Conservation (phyloP, 2,113 vertebrate species). For the Etia nguti region DNA sequence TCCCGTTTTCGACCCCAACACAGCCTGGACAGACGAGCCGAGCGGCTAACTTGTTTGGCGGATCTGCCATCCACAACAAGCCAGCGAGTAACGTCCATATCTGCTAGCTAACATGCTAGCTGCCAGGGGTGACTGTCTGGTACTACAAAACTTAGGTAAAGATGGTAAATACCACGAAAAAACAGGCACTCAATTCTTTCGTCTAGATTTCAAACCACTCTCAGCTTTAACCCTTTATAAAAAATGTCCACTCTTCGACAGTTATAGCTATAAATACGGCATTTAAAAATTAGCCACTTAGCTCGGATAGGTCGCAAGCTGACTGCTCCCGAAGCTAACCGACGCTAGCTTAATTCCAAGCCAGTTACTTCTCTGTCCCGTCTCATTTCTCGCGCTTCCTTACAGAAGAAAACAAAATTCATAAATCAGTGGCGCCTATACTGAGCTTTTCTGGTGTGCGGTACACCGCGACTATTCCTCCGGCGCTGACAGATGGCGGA, state of each 20-base stretch:
- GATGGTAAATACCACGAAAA: constrained; percentile 2
- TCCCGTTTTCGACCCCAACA: neutral
- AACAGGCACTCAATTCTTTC: neutral
- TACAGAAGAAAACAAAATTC: neutral
- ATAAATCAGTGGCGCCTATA: neutral
- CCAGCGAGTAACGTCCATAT: constrained; percentile 42
- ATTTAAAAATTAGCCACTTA: constrained; percentile 4
- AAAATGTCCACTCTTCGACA: neutral
- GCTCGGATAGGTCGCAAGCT: neutral
- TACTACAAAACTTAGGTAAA: constrained; percentile 45
- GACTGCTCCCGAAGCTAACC: constrained; percentile 18
- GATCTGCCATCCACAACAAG: constrained; percentile 22
- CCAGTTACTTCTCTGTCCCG: constrained; percentile 42
- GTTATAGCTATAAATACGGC: neutral
- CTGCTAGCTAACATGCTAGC: constrained; percentile 58
- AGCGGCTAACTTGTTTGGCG: constrained; percentile 36
- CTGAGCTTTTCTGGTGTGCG: neutral
- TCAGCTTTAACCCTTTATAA: neutral
- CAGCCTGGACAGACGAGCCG: neutral
- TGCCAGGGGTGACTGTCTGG: constrained; percentile 41
- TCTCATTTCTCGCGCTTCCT: constrained; percentile 15
- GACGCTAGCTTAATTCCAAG: constrained; percentile 34
- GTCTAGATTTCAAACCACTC: neutral
- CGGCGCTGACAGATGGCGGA: neutral
- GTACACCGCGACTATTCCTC: neutral